Evolutionary conservation across 2,113 vertebrate genomes (phyloP).

Genomic region (Myocastor coypus): DNA sequence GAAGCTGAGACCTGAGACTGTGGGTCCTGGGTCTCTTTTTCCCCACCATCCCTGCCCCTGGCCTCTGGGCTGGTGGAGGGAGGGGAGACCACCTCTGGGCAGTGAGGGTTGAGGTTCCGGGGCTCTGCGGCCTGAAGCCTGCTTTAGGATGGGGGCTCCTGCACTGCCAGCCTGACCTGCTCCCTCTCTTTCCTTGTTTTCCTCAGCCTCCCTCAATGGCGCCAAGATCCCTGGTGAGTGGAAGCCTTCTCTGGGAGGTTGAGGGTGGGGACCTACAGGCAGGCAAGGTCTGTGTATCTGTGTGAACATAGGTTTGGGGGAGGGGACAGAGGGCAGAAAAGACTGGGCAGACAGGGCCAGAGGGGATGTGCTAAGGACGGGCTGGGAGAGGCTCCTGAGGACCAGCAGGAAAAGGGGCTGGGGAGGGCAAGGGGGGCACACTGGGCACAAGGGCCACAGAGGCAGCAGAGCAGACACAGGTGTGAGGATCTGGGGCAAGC

Average conservation of each 20-base stretch:
- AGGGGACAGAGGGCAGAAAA: not conserved
- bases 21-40: not conserved
- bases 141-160: not conserved
- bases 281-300: not conserved
- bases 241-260: too few relatives aligned
- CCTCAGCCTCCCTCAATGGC: constrained; percentile 36
- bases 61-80: not conserved
- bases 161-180: not conserved
- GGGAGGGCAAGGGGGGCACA: not conserved
- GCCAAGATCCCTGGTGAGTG: constrained; percentile 64
- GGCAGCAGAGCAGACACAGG: not conserved
- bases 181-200: not conserved
- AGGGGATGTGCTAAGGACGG: not conserved
- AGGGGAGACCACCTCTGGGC: not conserved
- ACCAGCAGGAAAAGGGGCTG: not conserved
- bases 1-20: not conserved
- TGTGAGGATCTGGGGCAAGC: not conserved
- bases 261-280: not conserved
- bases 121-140: not conserved
- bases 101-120: not conserved
- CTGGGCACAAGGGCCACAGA: not conserved
- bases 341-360: not conserved
- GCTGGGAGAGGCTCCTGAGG: not conserved
- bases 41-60: not conserved
- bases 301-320: not conserved